Percentiles rank a stretch among this genome's conserved stretches.
These are phyloP conservation scores for Patella caerulea DNA, from an alignment of 2,888 invertebrate genomes.

Conservation along the genomic window DNA sequence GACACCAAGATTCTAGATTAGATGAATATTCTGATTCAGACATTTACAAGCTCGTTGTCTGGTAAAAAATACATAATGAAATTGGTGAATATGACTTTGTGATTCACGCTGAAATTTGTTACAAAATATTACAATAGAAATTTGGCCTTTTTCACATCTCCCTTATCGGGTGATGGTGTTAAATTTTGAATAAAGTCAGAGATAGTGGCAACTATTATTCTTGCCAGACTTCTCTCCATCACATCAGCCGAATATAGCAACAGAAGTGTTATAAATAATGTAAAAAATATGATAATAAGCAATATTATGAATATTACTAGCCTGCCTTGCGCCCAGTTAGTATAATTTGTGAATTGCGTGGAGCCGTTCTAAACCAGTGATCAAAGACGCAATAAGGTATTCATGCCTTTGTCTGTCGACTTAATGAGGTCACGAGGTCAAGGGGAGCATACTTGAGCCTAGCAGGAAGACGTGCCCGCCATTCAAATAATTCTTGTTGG, in stretches of 20 bases:
- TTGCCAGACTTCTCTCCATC: conserved; percentile 9
- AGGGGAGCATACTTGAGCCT: conserved; percentile 9
- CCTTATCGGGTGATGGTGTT: neutral
- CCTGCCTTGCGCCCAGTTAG: conserved; percentile 2
- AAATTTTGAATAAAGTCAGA: conserved; percentile 2
- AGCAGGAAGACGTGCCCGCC: conserved; percentile 10
- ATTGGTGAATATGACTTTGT: too few species aligned
- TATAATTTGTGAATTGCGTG: conserved; percentile 10
- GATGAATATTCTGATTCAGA: too few species aligned
- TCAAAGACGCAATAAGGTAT: conserved; percentile 11
- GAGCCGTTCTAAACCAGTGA: conserved; percentile 10
- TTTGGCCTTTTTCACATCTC: conserved; percentile 1
- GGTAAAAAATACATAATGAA: too few species aligned
- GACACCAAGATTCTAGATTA: too few species aligned
- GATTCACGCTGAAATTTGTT: too few species aligned
- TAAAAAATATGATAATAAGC: conserved; percentile 10
- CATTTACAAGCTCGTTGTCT: too few species aligned
- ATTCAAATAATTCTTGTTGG: neutral
- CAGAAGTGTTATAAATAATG: conserved; percentile 1
- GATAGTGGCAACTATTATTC: conserved; percentile 6
- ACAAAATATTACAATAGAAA: neutral
- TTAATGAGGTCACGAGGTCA: conserved; percentile 5
- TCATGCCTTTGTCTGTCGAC: conserved; percentile 4
- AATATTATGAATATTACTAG: conserved; percentile 9
- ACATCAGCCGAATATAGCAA: neutral